phyloP scores from a whole-genome alignment of 2,888 invertebrate genomes.

The Meta bourneti region DNA sequence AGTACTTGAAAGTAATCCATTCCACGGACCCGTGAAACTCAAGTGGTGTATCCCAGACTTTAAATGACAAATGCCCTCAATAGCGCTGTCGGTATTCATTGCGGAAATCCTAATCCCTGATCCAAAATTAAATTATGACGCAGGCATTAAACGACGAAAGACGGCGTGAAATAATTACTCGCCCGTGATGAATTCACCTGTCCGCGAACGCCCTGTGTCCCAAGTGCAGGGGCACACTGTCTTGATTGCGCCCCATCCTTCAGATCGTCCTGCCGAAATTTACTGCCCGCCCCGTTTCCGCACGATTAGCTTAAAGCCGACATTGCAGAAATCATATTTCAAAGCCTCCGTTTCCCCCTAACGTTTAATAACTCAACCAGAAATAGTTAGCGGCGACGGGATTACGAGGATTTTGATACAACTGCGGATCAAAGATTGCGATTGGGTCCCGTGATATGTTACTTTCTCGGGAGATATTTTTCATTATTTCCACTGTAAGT shows the following conservation, averaged over 20 bases:
- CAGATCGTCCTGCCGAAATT: conserved; percentile 44
- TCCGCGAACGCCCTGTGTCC: background rate
- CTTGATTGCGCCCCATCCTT: conserved; percentile 40
- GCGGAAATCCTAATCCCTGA: conserved; percentile 3
- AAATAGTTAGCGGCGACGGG: conserved; percentile 39
- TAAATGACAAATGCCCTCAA: conserved; percentile 23
- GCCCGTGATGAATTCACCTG: conserved; percentile 62
- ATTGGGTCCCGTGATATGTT: background rate
- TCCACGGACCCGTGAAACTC: background rate
- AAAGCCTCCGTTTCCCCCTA: conserved; percentile 45
- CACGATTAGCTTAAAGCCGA: conserved; percentile 51
- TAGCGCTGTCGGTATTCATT: background rate
- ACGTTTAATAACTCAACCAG: conserved; percentile 47
- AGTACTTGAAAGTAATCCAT: too few species aligned
- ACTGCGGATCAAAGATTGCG: background rate
- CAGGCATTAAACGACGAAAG: conserved; percentile 46
- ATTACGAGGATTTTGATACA: conserved; percentile 15
- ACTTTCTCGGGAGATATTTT: too few species aligned
- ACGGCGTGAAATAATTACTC: conserved; percentile 54
- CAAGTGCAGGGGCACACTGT: conserved; percentile 9
- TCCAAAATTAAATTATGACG: conserved; percentile 46
- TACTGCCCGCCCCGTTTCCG: conserved; percentile 49
- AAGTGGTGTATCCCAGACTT: background rate
- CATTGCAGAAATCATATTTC: conserved; percentile 66
- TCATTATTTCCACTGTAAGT: too few species aligned